Conservation (phyloP, 1,140 invertebrate species). For the Brachionus rotundiformis region DNA sequence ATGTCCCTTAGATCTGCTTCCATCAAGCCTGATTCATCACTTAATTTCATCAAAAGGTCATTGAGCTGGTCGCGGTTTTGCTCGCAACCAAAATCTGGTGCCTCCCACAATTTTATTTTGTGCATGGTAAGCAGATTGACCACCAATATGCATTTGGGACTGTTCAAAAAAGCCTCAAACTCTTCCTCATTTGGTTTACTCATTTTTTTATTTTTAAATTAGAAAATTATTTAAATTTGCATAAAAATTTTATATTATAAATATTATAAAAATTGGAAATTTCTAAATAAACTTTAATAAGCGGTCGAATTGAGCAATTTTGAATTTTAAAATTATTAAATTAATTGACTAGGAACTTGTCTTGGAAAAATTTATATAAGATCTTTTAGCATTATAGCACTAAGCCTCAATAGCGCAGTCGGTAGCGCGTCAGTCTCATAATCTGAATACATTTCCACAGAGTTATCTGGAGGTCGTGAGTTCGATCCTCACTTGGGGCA, state of each 20-base stretch:
- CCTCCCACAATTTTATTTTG: conserved; percentile 36
- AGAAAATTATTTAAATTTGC: conserved; percentile 68
- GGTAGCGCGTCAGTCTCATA: conserved; percentile 13
- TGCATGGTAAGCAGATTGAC: background rate
- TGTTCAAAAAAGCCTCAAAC: conserved; percentile 15
- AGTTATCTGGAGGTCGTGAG: conserved; percentile 2
- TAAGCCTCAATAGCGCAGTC: conserved; percentile 1
- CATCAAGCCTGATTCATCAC: conserved; percentile 25
- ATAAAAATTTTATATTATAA: too few species aligned
- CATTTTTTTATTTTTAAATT: conserved; percentile 54
- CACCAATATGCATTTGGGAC: background rate
- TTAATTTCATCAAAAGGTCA: conserved; percentile 1
- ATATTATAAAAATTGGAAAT: too few species aligned
- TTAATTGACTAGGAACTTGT: background rate
- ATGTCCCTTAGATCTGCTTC: background rate
- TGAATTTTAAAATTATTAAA: background rate
- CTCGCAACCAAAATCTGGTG: background rate
- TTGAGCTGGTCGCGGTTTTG: background rate
- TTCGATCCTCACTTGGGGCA: conserved; percentile 13
- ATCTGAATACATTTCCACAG: background rate
- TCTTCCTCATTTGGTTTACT: background rate
- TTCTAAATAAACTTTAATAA: background rate
- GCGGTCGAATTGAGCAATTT: background rate
- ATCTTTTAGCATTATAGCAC: background rate
- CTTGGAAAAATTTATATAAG: background rate